phyloP scores from a whole-genome alignment of 1,140 invertebrate species.

The Musca domestica region DNA sequence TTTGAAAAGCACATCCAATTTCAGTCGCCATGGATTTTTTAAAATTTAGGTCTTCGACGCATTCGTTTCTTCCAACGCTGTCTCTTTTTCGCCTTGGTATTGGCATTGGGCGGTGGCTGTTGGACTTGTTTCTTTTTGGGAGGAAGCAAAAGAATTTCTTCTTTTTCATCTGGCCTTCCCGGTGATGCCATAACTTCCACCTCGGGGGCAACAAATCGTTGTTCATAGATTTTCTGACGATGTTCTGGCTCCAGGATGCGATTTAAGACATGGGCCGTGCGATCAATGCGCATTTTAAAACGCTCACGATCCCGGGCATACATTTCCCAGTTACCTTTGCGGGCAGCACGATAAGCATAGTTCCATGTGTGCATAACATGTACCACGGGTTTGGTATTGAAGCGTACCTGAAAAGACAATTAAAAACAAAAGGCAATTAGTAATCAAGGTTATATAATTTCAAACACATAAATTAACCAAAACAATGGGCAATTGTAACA shows the following conservation, averaged over 20 bases:
- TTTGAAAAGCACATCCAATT: too few species aligned
- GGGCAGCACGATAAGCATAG: conserved; percentile 63
- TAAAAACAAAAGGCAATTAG: background rate
- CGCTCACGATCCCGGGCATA: conserved; percentile 61
- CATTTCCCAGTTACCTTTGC: conserved; percentile 65
- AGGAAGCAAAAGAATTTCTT: too few species aligned
- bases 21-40: too few species aligned
- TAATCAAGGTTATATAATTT: too few species aligned
- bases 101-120: background rate
- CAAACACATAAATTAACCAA: too few species aligned
- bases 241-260: conserved; percentile 57
- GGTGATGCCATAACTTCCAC: too few species aligned
- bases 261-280: conserved; percentile 53
- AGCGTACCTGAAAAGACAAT: conserved; percentile 59
- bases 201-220: conserved; percentile 53
- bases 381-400: conserved; percentile 57
- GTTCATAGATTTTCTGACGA: conserved; percentile 57
- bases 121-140: too few species aligned
- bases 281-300: conserved; percentile 58
- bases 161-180: too few species aligned
- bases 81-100: too few species aligned
- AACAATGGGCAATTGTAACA: too few species aligned
- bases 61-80: too few species aligned
- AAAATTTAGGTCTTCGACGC: too few species aligned
- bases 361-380: conserved; percentile 64